phyloP scores from a whole-genome alignment of 2,113 vertebrate genomes.

The Pygoscelis antarcticus region DNA sequence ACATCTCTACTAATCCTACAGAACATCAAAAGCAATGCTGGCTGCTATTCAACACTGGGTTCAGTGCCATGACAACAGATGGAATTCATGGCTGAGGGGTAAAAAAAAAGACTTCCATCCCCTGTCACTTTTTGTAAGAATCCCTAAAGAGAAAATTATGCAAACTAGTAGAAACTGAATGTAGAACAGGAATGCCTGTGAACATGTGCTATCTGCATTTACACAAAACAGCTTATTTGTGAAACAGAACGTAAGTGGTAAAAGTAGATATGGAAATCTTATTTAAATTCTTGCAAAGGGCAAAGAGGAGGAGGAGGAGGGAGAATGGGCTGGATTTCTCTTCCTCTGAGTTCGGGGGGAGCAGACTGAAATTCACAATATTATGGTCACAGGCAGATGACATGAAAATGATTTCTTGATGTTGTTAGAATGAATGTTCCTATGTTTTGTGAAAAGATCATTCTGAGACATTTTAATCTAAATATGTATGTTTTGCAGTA shows the following conservation, averaged over 20 bases:
- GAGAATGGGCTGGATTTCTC: not conserved
- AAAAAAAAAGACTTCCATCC: constrained; percentile 52
- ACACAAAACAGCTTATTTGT: constrained; percentile 9
- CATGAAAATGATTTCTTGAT: not conserved
- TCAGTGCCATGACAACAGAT: constrained; percentile 72
- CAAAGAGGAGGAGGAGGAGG: not conserved
- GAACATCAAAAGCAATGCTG: constrained; percentile 57
- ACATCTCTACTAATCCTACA: constrained; percentile 59
- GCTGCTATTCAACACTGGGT: constrained; percentile 60
- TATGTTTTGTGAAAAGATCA: not conserved
- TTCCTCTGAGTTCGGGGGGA: not conserved
- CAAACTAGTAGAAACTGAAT: constrained; percentile 41
- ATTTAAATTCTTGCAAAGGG: constrained; percentile 8
- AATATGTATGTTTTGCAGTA: not conserved
- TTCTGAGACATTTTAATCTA: not conserved
- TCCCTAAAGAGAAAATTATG: constrained; percentile 64
- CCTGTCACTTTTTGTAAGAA: constrained; percentile 59
- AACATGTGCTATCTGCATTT: not conserved
- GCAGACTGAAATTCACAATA: constrained; percentile 14
- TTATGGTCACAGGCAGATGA: constrained; percentile 18
- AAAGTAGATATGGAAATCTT: constrained; percentile 30
- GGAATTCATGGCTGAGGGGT: constrained; percentile 58
- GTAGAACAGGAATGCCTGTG: constrained; percentile 43
- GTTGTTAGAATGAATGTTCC: not conserved
- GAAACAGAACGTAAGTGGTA: constrained; percentile 24